These are phyloP conservation scores for Gorsachius magnificus DNA, from an alignment of 2,797 vertebrate species.

Conservation along the genomic window DNA sequence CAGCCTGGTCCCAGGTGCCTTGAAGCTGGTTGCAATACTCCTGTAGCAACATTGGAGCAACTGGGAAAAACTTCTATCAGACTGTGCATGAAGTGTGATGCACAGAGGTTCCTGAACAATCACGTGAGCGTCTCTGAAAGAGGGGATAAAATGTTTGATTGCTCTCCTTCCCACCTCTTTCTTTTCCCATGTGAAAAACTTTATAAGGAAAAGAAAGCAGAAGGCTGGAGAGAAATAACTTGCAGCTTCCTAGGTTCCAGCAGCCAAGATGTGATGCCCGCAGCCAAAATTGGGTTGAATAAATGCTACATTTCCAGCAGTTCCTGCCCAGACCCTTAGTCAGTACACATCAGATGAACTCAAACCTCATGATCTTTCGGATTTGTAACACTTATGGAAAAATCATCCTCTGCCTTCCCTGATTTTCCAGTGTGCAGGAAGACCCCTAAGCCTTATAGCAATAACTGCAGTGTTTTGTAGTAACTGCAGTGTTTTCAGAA, in stretches of 20 bases:
- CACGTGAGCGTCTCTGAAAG: not conserved
- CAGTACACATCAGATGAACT: not conserved
- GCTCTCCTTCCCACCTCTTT: not conserved
- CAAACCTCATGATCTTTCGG: not conserved
- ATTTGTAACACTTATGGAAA: not conserved
- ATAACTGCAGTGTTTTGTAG: not conserved
- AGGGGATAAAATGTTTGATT: not conserved
- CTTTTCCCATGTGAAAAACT: not conserved
- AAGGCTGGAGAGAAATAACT: conserved; percentile 5
- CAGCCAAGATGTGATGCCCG: conserved; percentile 12
- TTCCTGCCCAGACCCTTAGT: conserved; percentile 1
- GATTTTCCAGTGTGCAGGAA: not conserved
- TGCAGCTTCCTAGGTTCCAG: not conserved
- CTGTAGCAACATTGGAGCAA: not conserved
- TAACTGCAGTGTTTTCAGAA: not conserved
- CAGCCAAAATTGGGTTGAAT: not conserved
- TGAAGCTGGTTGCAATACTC: not conserved
- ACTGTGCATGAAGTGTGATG: not conserved
- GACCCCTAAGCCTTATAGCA: not conserved
- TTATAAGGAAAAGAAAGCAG: not conserved
- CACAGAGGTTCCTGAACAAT: not conserved
- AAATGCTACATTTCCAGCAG: not conserved
- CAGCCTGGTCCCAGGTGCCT: conserved; percentile 28
- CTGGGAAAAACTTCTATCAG: not conserved
- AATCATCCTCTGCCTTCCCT: not conserved